Base-by-base conservation (phyloP, 2,888 invertebrate species). In the Galeruca laticollis region DNA sequence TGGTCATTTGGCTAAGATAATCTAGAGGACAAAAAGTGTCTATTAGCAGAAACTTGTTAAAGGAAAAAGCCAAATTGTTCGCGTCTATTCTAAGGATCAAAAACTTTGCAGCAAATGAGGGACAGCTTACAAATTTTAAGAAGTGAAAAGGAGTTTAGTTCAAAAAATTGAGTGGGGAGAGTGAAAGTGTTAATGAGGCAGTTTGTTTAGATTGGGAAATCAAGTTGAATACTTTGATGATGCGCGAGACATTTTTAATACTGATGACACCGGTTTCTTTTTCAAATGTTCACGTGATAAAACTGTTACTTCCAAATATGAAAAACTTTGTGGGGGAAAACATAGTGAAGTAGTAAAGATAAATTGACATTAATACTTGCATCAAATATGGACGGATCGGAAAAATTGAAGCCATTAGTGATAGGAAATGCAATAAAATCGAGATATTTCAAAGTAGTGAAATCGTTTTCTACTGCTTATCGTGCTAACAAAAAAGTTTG, bases 1-100 rank as follows among this genome's bases (percentile, higher is more conserved):
- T 51, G 49, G 49, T 51, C 49, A 51, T 51, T 51, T 51, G 49
- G 49, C 49, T 51, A 51, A 51, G 49, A 51, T 15, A 51, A 15
- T 51, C 1, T 51, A 18, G 9, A 51, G 15, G 11, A 26, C 26
- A 26, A 26, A 26, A 26, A 26, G 3, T 0, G 1, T 26, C 26
- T 26, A 26, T 26, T 26, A 26, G 26, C 0, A 6, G 26, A 26
- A 26, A 26, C 6, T 6, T 26, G 26, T 26, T 26, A 1, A 26
- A 49, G 18, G 49, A 51, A 18, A 51, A 51, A 51, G 49, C 49
- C 13, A 51, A 51, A 18, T n/a, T n/a, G 1, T 51, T 51, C 49
- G 49, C 11, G 49, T 51, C 18, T 15, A 20, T 15, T 51, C 49
- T 51, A 51, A 51, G 49, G 15, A 51, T 51, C 49, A 18, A 18